These are phyloP conservation scores for Proisotoma minuta DNA, from an alignment of 2,888 invertebrate genomes.

Conservation along the genomic window DNA sequence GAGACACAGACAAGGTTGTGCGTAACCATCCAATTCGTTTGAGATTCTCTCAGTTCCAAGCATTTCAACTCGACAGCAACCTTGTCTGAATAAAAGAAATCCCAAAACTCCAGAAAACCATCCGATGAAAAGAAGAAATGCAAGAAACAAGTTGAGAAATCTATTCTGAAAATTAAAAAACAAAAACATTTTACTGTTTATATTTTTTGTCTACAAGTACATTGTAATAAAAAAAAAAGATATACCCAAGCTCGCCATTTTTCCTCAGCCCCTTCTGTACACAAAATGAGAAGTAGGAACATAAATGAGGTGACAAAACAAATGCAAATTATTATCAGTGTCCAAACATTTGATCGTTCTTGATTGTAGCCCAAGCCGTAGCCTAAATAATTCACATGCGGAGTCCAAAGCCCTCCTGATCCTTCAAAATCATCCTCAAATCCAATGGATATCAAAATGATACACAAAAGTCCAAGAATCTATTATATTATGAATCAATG, in stretches of 20 bases:
- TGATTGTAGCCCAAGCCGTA: conserved; percentile 14
- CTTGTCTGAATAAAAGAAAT: conserved; percentile 8
- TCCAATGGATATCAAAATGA: conserved; percentile 6
- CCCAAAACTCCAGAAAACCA: conserved; percentile 5
- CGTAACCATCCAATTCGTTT: neutral
- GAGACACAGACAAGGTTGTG: neutral
- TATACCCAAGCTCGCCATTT: conserved; percentile 7
- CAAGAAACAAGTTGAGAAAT: neutral
- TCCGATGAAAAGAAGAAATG: neutral
- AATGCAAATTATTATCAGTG: neutral
- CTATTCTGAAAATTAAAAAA: neutral
- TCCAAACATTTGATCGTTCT: conserved; percentile 5
- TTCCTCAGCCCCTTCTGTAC: neutral
- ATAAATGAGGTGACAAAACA: neutral
- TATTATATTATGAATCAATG: too few species aligned
- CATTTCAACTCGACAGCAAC: conserved; percentile 4
- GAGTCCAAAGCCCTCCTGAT: neutral
- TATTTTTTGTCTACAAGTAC: neutral
- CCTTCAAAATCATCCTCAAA: neutral
- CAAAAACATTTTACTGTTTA: neutral
- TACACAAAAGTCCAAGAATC: conserved; percentile 9
- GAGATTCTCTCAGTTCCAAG: neutral
- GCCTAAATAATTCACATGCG: conserved; percentile 2
- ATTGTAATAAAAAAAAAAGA: neutral
- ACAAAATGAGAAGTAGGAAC: neutral